These are phyloP conservation scores for Cynopterus sphinx DNA, from an alignment of 2,797 vertebrate species.

Conservation along the genomic window DNA sequence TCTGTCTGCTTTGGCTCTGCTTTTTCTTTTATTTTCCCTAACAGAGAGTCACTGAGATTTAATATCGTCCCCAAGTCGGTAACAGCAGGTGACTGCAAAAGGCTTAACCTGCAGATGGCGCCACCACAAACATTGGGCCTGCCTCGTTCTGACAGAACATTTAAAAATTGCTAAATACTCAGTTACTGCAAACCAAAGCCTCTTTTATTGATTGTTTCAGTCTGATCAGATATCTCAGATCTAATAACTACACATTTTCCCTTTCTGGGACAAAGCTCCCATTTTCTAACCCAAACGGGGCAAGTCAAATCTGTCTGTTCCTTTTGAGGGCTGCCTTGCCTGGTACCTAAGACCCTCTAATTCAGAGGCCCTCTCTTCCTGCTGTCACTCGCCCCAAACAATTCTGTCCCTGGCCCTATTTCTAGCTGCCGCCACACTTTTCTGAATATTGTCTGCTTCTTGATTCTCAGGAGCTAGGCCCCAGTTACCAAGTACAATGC, in stretches of 20 bases:
- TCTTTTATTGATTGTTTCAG: neutral
- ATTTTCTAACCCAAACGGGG: neutral
- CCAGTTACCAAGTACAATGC: neutral
- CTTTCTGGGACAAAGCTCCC: neutral
- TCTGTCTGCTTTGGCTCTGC: neutral
- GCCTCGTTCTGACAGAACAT: too few species aligned
- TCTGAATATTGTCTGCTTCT: too few species aligned
- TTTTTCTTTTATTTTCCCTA: neutral
- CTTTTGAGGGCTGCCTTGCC: neutral
- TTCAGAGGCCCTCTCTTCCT: neutral
- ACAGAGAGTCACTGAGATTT: neutral
- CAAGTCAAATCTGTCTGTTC: neutral
- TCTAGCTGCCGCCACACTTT: neutral
- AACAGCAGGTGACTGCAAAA: neutral
- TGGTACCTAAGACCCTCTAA: neutral
- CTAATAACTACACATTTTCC: neutral
- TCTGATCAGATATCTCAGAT: neutral
- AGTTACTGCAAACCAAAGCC: neutral
- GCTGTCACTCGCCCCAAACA: neutral
- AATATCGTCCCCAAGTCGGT: neutral
- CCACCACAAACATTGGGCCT: too few species aligned
- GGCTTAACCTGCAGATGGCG: too few species aligned
- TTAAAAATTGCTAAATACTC: neutral
- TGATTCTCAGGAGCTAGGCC: neutral
- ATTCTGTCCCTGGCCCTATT: neutral